Evolutionary conservation across 2,797 vertebrate genomes (phyloP).

Genomic region (Prionace glauca): DNA sequence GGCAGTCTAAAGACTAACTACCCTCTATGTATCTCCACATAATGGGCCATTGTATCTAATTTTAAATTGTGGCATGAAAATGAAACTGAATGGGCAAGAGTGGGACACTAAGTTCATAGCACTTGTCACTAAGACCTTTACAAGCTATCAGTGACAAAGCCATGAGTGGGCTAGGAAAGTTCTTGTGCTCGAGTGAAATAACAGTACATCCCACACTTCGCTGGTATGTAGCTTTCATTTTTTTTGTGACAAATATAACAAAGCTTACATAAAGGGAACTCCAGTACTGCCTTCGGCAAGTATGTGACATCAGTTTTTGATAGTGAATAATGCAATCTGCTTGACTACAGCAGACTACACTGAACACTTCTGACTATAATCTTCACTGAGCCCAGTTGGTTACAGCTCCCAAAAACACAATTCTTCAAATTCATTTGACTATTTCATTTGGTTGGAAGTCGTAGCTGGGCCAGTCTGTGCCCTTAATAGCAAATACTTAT

Average conservation of each 20-base stretch:
- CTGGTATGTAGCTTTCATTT: slow-evolving; percentile 32
- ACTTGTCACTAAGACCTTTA: slow-evolving; percentile 34
- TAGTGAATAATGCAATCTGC: not conserved
- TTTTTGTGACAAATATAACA: not conserved
- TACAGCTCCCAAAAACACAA: not conserved
- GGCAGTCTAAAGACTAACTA: not conserved
- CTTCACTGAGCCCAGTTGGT: not conserved
- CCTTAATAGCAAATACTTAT: not conserved
- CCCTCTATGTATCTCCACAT: not conserved
- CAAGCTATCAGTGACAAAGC: slow-evolving; percentile 11
- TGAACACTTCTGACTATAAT: not conserved
- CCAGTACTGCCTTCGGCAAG: not conserved
- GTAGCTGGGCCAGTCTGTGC: not conserved
- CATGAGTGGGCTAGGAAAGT: slow-evolving; percentile 29
- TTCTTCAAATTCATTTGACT: not conserved
- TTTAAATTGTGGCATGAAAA: not conserved
- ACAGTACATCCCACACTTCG: not conserved
- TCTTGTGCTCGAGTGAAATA: slow-evolving; percentile 27
- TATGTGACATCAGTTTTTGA: not conserved
- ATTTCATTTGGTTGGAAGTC: not conserved
- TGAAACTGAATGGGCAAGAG: slow-evolving; percentile 23
- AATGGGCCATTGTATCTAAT: slow-evolving; percentile 22
- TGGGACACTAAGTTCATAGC: slow-evolving; percentile 30
- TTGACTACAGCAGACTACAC: not conserved
- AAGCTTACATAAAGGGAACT: not conserved